Evolutionary conservation across 2,113 vertebrate species (phyloP).

Genomic region (Motacilla alba): DNA sequence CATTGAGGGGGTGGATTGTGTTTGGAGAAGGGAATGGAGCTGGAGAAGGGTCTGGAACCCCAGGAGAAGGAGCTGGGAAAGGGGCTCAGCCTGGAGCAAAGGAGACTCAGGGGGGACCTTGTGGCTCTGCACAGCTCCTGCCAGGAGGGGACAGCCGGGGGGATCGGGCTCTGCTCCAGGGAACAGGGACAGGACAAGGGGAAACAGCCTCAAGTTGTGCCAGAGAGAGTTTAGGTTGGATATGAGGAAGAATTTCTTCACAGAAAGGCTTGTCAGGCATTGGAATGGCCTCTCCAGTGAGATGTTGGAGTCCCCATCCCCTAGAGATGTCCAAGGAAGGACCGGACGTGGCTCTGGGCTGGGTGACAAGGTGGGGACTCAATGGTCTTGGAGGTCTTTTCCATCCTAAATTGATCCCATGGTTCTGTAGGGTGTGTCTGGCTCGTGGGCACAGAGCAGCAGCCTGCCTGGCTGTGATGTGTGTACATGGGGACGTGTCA

Average conservation of each 20-base stretch:
- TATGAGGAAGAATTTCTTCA: neutral
- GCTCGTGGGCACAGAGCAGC: neutral
- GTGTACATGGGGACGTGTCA: too few relatives aligned
- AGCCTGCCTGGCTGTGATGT: rapidly evolving
- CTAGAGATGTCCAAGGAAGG: neutral
- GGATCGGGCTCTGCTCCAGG: rapidly evolving
- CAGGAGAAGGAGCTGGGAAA: neutral
- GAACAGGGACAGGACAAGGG: neutral
- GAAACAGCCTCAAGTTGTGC: rapidly evolving
- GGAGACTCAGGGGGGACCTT: neutral
- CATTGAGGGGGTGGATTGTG: rapidly evolving
- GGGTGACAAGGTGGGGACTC: neutral
- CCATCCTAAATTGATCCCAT: rapidly evolving
- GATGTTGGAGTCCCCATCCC: neutral
- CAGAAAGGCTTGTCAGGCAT: neutral
- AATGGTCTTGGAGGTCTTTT: neutral
- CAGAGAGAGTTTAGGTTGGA: neutral
- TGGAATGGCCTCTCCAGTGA: neutral
- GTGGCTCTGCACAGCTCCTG: neutral
- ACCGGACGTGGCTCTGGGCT: neutral
- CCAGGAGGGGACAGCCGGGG: rapidly evolving
- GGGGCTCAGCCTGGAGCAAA: neutral
- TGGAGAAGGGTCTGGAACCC: neutral
- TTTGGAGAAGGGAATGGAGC: rapidly evolving
- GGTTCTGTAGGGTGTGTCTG: neutral